Conservation (phyloP, 2,888 invertebrate genomes). For the Morpho deidamia region DNA sequence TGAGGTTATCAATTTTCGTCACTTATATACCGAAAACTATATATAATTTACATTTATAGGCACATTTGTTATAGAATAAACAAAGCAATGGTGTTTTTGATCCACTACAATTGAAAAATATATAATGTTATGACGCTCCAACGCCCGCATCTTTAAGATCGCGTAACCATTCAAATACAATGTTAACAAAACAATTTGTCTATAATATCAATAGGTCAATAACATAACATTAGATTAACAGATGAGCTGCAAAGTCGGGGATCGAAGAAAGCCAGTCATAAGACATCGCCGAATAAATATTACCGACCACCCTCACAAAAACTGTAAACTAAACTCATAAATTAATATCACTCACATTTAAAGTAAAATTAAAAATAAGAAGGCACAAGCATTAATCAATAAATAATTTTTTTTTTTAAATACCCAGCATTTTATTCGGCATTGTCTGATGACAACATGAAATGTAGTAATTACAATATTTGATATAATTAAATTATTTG, state of each 20-base stretch:
- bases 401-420: slow-evolving; percentile 62
- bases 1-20: slow-evolving; percentile 60
- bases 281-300: slow-evolving; percentile 60
- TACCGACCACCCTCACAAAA: slow-evolving; percentile 33
- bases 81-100: slow-evolving; percentile 70
- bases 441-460: slow-evolving; percentile 60
- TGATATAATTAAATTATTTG: slow-evolving; percentile 73
- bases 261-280: slow-evolving; percentile 64
- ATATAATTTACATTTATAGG: slow-evolving; percentile 73
- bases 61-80: slow-evolving; percentile 69
- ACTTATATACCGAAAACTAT: slow-evolving; percentile 70
- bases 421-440: slow-evolving; percentile 62
- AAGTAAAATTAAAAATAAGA: slow-evolving; percentile 71
- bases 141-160: slow-evolving; percentile 68
- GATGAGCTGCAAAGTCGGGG: slow-evolving; percentile 54
- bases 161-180: slow-evolving; percentile 56
- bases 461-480: slow-evolving; percentile 70
- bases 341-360: slow-evolving; percentile 71
- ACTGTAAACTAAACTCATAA: slow-evolving; percentile 70
- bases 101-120: slow-evolving; percentile 68
- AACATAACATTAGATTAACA: slow-evolving; percentile 44
- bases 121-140: slow-evolving; percentile 58
- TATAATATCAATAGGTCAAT: slow-evolving; percentile 31
- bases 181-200: slow-evolving; percentile 51
- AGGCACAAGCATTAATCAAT: slow-evolving; percentile 75